Evolutionary conservation across 2,888 invertebrate species (phyloP).

Genomic region (Drosophila lutescens): DNA sequence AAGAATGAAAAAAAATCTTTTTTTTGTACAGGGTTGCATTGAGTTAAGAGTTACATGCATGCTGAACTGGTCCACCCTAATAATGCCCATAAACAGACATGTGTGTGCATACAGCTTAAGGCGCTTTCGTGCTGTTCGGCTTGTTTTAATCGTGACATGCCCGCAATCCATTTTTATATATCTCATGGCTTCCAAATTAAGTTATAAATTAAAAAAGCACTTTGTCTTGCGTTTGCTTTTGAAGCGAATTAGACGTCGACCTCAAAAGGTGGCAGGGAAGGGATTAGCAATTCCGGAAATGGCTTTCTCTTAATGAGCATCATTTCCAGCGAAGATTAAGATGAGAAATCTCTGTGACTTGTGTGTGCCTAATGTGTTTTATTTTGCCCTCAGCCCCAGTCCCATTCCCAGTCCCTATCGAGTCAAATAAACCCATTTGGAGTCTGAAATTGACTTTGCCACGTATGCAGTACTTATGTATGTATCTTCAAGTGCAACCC

Average conservation of each 20-base stretch:
- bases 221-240: conserved; percentile 43
- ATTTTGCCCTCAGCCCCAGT: conserved; percentile 1
- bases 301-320: conserved; percentile 44
- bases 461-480: conserved; percentile 8
- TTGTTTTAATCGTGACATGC: conserved; percentile 48
- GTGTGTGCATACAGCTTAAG: conserved; percentile 26
- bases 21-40: no score
- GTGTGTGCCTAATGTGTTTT: conserved; percentile 22
- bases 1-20: no score
- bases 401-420: background rate
- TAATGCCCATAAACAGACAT: conserved; percentile 2
- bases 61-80: conserved; percentile 3
- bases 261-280: conserved; percentile 8
- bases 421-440: conserved; percentile 21
- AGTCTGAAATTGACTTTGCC: conserved; percentile 20
- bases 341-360: conserved; percentile 42
- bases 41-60: no score
- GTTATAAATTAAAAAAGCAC: conserved; percentile 60
- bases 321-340: conserved; percentile 36
- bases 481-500: conserved; percentile 14
- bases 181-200: conserved; percentile 52
- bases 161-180: conserved; percentile 44
- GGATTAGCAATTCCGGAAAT: conserved; percentile 38
- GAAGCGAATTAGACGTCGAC: conserved; percentile 19
- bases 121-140: conserved; percentile 37